Evolutionary conservation across 2,888 invertebrate genomes (phyloP).

Genomic region (Archaeoteleia sp.): DNA sequence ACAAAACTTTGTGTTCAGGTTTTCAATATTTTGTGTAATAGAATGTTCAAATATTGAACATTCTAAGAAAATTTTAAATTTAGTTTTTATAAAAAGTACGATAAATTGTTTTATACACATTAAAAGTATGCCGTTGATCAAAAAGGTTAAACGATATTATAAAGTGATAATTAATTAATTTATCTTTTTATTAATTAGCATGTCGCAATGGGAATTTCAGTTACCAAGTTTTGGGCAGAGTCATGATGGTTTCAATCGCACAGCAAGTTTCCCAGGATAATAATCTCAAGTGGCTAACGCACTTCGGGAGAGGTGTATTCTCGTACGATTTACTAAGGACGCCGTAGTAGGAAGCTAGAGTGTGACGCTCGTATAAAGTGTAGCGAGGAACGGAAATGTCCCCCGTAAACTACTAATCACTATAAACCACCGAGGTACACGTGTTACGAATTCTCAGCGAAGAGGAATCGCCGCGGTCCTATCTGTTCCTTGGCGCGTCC

Average conservation of each 20-base stretch:
- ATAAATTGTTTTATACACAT: too few relatives aligned
- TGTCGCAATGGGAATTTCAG: too few relatives aligned
- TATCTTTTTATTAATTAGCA: too few relatives aligned
- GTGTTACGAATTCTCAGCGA: constrained; percentile 69
- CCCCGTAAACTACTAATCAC: constrained; percentile 71
- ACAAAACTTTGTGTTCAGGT: too few relatives aligned
- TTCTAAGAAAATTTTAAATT: too few relatives aligned
- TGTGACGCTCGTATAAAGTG: constrained; percentile 48
- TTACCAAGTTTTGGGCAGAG: constrained; percentile 45
- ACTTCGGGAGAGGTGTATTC: constrained; percentile 52
- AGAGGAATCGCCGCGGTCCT: constrained; percentile 62
- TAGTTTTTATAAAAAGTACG: too few relatives aligned
- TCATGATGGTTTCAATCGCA: constrained; percentile 55
- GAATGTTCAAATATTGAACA: too few relatives aligned
- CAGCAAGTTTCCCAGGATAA: constrained; percentile 54
- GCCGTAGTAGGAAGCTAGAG: constrained; percentile 55
- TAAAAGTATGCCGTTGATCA: too few relatives aligned
- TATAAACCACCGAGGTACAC: constrained; percentile 71
- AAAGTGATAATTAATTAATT: too few relatives aligned
- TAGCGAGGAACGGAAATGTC: constrained; percentile 66
- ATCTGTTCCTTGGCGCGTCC: constrained; percentile 57
- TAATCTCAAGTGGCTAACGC: constrained; percentile 55
- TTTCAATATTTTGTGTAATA: too few relatives aligned
- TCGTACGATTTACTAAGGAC: constrained; percentile 61
- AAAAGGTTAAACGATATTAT: too few relatives aligned